Evolutionary conservation across 2,888 invertebrate genomes (phyloP).

Genomic region (Napeogenes sylphis): DNA sequence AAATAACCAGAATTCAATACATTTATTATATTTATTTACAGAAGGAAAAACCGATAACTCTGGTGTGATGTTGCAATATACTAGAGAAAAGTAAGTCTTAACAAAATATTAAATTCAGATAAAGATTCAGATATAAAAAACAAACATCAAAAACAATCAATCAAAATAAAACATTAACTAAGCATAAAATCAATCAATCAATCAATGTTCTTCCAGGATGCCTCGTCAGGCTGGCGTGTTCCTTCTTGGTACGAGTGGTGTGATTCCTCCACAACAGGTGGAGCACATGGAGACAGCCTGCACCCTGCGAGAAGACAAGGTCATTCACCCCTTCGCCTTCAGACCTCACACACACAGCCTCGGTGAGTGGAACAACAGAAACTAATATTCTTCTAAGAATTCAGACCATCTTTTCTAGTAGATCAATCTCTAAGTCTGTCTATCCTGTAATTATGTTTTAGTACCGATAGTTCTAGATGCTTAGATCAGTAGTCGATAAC

Average conservation of each 20-base stretch:
- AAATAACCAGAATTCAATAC: no score
- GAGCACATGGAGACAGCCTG: conserved; percentile 97
- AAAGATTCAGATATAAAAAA: no score
- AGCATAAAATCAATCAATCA: no score
- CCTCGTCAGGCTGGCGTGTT: conserved; percentile 94
- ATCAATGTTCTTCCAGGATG: conserved; percentile 75
- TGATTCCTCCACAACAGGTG: conserved; percentile 81
- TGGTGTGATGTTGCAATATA: conserved; percentile 88
- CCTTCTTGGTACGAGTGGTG: conserved; percentile 91
- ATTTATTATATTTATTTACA: conserved; percentile 51
- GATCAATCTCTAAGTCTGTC: no score
- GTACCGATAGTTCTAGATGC: no score
- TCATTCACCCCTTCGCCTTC: conserved; percentile 96
- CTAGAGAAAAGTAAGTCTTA: conserved; percentile 81
- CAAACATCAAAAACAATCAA: no score
- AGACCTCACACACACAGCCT: conserved; percentile 95
- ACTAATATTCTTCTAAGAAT: background rate
- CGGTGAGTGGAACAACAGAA: conserved; percentile 65
- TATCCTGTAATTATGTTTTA: no score
- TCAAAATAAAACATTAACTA: no score
- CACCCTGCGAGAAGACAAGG: conserved; percentile 85
- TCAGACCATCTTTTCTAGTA: no score
- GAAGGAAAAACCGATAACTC: conserved; percentile 90
- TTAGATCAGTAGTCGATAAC: background rate
- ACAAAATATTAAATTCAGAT: background rate